phyloP scores from a whole-genome alignment of 2,113 vertebrate species.

The Elanoides forficatus region DNA sequence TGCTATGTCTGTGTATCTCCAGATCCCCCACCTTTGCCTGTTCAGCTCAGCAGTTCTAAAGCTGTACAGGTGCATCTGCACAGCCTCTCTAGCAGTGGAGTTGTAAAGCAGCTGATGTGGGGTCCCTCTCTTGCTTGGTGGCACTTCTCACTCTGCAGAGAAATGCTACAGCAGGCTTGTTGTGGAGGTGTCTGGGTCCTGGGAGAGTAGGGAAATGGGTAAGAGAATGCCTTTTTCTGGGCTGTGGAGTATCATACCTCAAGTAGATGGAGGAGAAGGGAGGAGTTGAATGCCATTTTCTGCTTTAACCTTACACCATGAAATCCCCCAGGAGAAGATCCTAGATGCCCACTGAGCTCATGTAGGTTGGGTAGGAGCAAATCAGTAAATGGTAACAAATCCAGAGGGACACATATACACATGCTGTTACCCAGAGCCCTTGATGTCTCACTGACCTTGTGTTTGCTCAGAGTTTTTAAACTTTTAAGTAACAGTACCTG shows the following conservation, averaged over 20 bases:
- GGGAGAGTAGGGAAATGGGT: not conserved
- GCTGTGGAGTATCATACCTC: not conserved
- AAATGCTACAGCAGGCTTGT: not conserved
- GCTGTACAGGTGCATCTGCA: not conserved
- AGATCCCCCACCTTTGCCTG: not conserved
- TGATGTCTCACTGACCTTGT: not conserved
- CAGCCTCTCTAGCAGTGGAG: not conserved
- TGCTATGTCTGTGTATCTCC: not conserved
- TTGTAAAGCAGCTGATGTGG: not conserved
- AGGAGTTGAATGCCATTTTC: not conserved
- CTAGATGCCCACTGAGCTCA: not conserved
- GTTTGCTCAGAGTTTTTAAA: not conserved
- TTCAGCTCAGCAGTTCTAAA: not conserved
- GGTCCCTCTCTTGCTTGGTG: not conserved
- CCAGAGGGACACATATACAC: accelerated
- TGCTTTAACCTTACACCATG: not conserved
- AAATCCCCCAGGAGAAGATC: not conserved
- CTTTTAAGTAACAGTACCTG: not conserved
- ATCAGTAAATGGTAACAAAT: not conserved
- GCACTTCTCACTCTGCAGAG: not conserved
- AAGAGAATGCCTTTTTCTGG: not conserved
- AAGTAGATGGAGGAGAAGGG: not conserved
- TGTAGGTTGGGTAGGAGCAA: not conserved
- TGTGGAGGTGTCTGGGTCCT: not conserved
- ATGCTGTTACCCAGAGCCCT: not conserved